Base-by-base conservation (phyloP, 2,113 vertebrate species). In the Rostratula benghalensis region DNA sequence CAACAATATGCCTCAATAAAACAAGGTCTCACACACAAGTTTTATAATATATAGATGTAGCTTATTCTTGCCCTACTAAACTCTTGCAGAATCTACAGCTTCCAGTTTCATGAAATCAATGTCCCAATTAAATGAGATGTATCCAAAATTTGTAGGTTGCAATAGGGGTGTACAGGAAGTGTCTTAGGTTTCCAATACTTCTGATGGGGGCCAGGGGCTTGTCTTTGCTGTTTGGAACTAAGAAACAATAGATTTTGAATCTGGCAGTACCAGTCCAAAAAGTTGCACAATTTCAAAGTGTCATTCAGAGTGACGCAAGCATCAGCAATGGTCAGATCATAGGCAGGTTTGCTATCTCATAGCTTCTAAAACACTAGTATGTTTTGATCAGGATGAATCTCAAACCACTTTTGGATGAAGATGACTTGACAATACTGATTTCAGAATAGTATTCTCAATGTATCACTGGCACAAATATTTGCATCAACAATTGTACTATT, bases 201-300 rank as follows among this genome's bases (percentile, higher is more conserved):
- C 46, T 20, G 1, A 35, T 11, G 7, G 11, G 8, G 12, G 10
- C 1, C 48, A 61, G 27, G 53, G 6, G 28, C 11, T 2, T 12
- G n/a, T 3, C 12, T 78, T 83, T 79, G 60, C 20, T 67, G 21
- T 69, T 59, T 54, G 4, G 43, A 24, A 81, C 56, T 71, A 61
- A 67, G 6, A 11, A 70, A 45, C 27, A 19, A 7, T 23, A 28
- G 9, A 6, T 63, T 85, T 89, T 68, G 61, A 78, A 76, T 8
- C 12, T 6, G 39, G 24, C 14, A 89, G 45, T 1, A 6, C 0
- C 0, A 31, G 9, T 41, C 60, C 53, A 30, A 69, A 68, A 76
- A 65, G 22, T 73, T 77, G 17, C 27, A 35, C 0, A 0, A 35
- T 10, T 53, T 83, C 1, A 1, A 25, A n/a, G 30, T 1, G 1